Evolutionary conservation across 2,888 invertebrate genomes (phyloP).

Genomic region (Leucania comma): DNA sequence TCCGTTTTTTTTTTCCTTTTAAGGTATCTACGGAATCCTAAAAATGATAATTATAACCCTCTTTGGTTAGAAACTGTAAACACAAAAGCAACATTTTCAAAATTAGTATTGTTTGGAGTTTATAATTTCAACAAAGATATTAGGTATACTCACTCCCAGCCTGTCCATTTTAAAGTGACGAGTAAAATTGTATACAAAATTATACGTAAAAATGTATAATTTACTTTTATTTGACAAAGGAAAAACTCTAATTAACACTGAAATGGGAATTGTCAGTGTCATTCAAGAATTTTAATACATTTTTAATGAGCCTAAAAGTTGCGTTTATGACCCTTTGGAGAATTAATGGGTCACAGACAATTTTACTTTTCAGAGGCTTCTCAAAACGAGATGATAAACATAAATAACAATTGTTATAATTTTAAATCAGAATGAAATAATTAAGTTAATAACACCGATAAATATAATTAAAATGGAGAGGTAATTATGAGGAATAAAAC

Average conservation of each 20-base stretch:
- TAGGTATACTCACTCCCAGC: not conserved
- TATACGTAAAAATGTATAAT: slow-evolving; percentile 4
- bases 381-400: slow-evolving; percentile 32
- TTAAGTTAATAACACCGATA: not conserved
- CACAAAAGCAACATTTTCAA: slow-evolving; percentile 16
- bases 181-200: slow-evolving; percentile 19
- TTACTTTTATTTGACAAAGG: slow-evolving; percentile 7
- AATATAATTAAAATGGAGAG: not conserved
- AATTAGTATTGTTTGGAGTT: not conserved
- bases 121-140: slow-evolving; percentile 6
- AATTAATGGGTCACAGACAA: slow-evolving; percentile 33
- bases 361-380: slow-evolving; percentile 33
- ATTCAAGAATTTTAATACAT: slow-evolving; percentile 41
- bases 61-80: slow-evolving; percentile 5
- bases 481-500: not conserved
- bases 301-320: slow-evolving; percentile 54
- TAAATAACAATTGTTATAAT: slow-evolving; percentile 10
- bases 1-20: too few species aligned
- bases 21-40: too few species aligned
- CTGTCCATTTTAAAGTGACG: slow-evolving; percentile 2
- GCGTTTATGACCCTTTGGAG: slow-evolving; percentile 28
- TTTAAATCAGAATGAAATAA: slow-evolving; percentile 6
- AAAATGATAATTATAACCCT: slow-evolving; percentile 12
- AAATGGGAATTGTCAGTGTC: slow-evolving; percentile 23
- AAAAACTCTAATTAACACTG: slow-evolving; percentile 16